phyloP scores from a whole-genome alignment of 2,888 invertebrate genomes.

The Meandrusa payeni region DNA sequence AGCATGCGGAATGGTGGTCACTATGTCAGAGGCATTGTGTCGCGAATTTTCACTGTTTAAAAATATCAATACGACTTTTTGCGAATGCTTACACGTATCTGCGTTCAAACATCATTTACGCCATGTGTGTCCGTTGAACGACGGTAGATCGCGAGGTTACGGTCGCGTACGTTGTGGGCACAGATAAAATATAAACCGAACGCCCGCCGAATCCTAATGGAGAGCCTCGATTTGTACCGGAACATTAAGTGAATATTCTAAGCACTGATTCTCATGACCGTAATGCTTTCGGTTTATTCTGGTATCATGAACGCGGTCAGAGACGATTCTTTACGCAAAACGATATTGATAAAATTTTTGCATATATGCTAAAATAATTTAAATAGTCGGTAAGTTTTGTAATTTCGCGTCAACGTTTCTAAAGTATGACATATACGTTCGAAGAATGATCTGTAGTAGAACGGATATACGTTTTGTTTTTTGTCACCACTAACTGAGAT shows the following conservation, averaged over 20 bases:
- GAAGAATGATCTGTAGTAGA: too few species aligned
- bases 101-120: conserved; percentile 69
- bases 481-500: too few species aligned
- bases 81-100: conserved; percentile 59
- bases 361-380: conserved; percentile 6
- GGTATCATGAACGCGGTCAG: conserved; percentile 21
- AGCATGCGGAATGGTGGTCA: too few species aligned
- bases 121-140: conserved; percentile 63
- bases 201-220: conserved; percentile 49
- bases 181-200: conserved; percentile 49
- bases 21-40: conserved; percentile 58
- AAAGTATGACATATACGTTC: too few species aligned
- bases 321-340: background rate
- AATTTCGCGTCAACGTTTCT: too few species aligned
- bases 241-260: conserved; percentile 38
- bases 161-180: conserved; percentile 53
- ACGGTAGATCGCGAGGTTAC: conserved; percentile 50
- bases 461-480: too few species aligned
- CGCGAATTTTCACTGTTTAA: conserved; percentile 49
- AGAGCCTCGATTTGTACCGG: conserved; percentile 41
- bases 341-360: conserved; percentile 1
- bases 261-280: conserved; percentile 46
- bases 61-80: conserved; percentile 47
- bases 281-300: conserved; percentile 33
- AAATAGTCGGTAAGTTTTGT: background rate